Evolutionary conservation across 1,140 invertebrate species (phyloP).

Genomic region (Pachyrhynchus sulphureomaculatus): DNA sequence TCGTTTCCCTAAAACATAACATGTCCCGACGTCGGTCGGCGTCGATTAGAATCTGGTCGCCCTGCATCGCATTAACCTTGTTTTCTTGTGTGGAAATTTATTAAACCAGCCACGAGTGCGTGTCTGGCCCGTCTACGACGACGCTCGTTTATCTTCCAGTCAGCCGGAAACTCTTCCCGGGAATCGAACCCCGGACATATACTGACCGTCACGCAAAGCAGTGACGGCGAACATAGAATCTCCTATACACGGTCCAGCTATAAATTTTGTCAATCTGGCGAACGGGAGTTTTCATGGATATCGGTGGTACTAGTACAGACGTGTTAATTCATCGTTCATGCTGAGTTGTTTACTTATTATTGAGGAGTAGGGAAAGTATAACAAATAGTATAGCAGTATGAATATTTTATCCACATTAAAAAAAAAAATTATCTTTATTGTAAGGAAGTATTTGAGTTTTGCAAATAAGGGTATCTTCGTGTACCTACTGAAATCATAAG

Average conservation of each 20-base stretch:
- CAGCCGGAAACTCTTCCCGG: slow-evolving; percentile 13
- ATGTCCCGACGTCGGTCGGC: not conserved
- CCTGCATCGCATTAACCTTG: slow-evolving; percentile 19
- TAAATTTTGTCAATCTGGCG: too few species aligned
- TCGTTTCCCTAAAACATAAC: not conserved
- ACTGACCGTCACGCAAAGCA: slow-evolving; percentile 6
- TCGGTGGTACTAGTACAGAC: too few species aligned
- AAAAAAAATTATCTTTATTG: too few species aligned
- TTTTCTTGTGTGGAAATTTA: slow-evolving; percentile 17
- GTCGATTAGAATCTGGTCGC: slow-evolving; percentile 10
- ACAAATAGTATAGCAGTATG: too few species aligned
- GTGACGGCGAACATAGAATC: not conserved
- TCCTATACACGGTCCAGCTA: not conserved
- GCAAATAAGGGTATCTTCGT: too few species aligned
- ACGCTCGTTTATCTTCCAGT: slow-evolving; percentile 18
- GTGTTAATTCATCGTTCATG: too few species aligned
- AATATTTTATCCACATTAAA: too few species aligned
- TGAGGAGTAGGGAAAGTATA: too few species aligned
- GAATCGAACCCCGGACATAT: slow-evolving; percentile 17
- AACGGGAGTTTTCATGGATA: too few species aligned
- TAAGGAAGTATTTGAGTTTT: too few species aligned
- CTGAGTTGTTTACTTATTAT: too few species aligned
- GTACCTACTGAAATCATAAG: too few species aligned
- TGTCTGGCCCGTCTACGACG: slow-evolving; percentile 14
- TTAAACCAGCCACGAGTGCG: slow-evolving; percentile 1